Evolutionary conservation across 2,113 vertebrate species (phyloP).

Genomic region (Bubo scandiacus): DNA sequence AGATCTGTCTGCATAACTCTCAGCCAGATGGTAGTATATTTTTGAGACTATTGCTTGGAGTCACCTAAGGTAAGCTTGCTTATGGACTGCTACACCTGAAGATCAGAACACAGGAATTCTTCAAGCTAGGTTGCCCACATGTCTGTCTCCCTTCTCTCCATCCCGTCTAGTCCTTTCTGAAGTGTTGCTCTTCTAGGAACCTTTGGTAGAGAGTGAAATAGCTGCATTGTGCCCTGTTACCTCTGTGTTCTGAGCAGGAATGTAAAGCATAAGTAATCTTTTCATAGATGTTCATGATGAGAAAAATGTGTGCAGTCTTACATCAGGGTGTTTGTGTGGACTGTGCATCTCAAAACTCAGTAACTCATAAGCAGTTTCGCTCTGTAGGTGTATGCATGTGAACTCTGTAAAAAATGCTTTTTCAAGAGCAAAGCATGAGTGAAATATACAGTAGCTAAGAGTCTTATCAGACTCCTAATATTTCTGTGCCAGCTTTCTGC

Average conservation of each 20-base stretch:
- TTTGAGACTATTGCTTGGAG: background rate
- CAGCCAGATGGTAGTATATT: background rate
- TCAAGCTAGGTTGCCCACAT: background rate
- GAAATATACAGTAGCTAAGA: background rate
- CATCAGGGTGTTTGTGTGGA: background rate
- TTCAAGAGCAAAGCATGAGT: background rate
- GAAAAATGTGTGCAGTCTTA: background rate
- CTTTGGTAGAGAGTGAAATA: background rate
- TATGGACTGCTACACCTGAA: background rate
- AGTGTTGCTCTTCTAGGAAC: background rate
- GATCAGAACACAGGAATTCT: background rate
- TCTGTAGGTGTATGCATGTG: background rate
- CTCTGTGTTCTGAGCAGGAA: background rate
- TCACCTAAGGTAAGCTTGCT: background rate
- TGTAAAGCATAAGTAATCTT: background rate
- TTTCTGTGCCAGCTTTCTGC: background rate
- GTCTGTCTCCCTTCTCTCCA: background rate
- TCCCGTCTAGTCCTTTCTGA: background rate
- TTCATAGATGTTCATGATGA: background rate
- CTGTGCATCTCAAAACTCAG: background rate
- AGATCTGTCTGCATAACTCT: background rate
- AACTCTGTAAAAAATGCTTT: background rate
- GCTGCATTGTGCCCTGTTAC: background rate
- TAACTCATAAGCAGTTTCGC: background rate
- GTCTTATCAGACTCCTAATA: background rate